phyloP scores from a whole-genome alignment of 2,797 vertebrate genomes.

The Helicolenus hilgendorfi region DNA sequence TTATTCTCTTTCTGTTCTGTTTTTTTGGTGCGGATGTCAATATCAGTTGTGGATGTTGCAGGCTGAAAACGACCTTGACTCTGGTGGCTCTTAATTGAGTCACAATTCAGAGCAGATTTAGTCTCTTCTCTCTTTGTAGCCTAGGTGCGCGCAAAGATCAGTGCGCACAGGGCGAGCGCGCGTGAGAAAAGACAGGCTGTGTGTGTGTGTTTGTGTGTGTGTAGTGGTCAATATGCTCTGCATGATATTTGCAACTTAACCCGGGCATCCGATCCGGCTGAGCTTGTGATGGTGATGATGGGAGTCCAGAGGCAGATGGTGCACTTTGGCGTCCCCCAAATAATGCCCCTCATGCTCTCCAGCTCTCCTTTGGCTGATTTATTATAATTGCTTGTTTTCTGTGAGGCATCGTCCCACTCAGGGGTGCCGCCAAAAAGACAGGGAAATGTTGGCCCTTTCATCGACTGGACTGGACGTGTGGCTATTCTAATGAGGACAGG shows the following conservation, averaged over 20 bases:
- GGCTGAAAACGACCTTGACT: conserved; percentile 80
- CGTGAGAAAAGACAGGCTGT: background rate
- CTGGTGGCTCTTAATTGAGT: conserved; percentile 65
- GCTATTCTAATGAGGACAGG: conserved; percentile 60
- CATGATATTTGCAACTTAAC: conserved; percentile 67
- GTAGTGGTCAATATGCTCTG: conserved; percentile 64
- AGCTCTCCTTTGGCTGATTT: conserved; percentile 24
- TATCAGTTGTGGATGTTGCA: conserved; percentile 28
- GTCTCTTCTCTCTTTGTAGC: background rate
- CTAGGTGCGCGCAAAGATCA: background rate
- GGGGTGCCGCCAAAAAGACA: conserved; percentile 54
- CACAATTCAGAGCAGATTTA: conserved; percentile 53
- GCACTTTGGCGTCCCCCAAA: conserved; percentile 74
- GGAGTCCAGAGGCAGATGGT: conserved; percentile 76
- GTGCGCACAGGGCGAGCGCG: background rate
- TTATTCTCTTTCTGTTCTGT: background rate
- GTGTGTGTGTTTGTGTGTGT: conserved; percentile 20
- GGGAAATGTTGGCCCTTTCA: conserved; percentile 42
- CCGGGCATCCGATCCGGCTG: conserved; percentile 51
- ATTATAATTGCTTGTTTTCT: conserved; percentile 57
- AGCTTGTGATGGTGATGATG: conserved; percentile 63
- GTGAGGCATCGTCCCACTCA: conserved; percentile 62
- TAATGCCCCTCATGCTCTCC: conserved; percentile 36
- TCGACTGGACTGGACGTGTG: conserved; percentile 30
- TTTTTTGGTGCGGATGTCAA: background rate